These are phyloP conservation scores for Lepas anatifera DNA, from an alignment of 2,888 invertebrate genomes.

Conservation along the genomic window DNA sequence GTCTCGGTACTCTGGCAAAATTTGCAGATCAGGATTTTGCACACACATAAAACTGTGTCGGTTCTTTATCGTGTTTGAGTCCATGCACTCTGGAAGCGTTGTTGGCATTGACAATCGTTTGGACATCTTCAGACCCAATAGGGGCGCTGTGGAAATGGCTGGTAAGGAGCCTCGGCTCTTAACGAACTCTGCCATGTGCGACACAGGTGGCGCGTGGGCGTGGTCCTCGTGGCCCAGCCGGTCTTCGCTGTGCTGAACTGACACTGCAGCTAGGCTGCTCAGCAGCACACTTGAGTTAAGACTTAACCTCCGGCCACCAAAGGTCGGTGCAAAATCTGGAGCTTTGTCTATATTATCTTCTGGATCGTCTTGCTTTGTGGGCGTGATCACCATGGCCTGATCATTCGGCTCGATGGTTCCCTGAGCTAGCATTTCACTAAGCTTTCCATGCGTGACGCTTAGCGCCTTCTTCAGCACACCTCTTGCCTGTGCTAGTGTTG, in stretches of 20 bases:
- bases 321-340: neutral
- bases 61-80: neutral
- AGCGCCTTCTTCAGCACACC: neutral
- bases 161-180: neutral
- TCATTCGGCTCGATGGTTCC: no score
- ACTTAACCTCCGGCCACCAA: neutral
- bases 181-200: neutral
- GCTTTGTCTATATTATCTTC: neutral
- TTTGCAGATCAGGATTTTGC: neutral
- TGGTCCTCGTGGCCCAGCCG: neutral
- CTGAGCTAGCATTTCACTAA: no score
- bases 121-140: no score
- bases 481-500: neutral
- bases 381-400: no score
- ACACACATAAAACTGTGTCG: neutral
- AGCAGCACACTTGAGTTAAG: neutral
- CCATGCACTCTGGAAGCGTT: neutral
- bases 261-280: neutral
- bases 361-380: neutral
- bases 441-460: neutral
- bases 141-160: neutral
- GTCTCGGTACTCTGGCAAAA: neutral
- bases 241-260: neutral
- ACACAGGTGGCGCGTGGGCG: neutral
- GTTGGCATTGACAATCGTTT: neutral